Evolutionary conservation across 2,888 invertebrate species (phyloP), one percentile per base, ranked within the genome.

Genomic region (Ceriagrion tenellum): DNA sequence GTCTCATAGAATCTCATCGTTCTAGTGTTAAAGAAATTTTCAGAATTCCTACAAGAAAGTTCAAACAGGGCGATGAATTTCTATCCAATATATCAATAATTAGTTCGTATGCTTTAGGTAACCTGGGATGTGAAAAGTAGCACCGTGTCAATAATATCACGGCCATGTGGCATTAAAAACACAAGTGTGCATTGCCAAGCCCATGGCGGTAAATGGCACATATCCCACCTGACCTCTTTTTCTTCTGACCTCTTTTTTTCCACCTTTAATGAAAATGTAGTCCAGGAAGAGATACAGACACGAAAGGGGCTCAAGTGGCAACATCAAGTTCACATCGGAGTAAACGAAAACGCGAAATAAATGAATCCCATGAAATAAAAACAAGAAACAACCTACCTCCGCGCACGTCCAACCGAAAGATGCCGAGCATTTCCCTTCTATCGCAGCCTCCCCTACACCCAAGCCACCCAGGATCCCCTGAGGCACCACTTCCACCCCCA

Each of bases 251-350:
- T n/a, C 69, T 6, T 10, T 8, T n/a, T n/a, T 12, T 26, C 6
- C 26, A 81, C 23, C 35, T 81, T 81, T 81, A 81, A 81, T 81
- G 81, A 81, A 74, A 81, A 81, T 81, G 81, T 35, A 81, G 35
- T 8, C 69, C 69, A 81, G 30, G 81, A 81, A 30, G 35, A 35
- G 81, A 35, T 16, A 81, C 13, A 81, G 30, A 81, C 35, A 81
- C 81, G n/a, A 35, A 81, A 1, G 13, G 59, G 81, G 16, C 81
- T 6, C 13, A 69, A 69, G 69, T 69, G 69, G 69, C 69, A 16
- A 59, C 59, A 59, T 69, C n/a, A 13, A 81, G 81, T 81, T 81
- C 35, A 81, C 81, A 81, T 81, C 81, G 69, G 69, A 69, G 69
- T 69, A 69, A 69, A 69, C 69, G 69, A 69, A 69, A 47, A 69